Evolutionary conservation across 2,797 vertebrate genomes (phyloP), one percentile per base, ranked within the genome.

Genomic region (Orientallactaga sibirica): DNA sequence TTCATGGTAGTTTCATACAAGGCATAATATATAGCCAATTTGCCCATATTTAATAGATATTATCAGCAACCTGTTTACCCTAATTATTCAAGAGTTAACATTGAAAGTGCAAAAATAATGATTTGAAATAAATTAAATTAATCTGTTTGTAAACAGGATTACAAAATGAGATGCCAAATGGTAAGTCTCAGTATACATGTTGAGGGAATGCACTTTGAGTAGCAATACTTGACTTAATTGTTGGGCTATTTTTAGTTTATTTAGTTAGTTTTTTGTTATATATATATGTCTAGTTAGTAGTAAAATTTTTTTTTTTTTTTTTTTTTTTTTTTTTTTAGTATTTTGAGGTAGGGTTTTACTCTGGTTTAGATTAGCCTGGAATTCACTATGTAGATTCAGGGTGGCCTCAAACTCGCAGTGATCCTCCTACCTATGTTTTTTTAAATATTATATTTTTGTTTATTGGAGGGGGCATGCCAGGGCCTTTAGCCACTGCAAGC

Each of bases 81-180:
- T 41, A 37, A 29, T 71, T 71, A 85, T 37, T 64, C 64, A 43
- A 85, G 52, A 88, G 66, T 80, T 62, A 71, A 33, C 52, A 74
- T 64, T 37, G 52, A 87, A 73, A 16, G 12, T 84, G 14, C 91
- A 52, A 85, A 33, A 70, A n/a, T 64, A 73, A 33, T 64, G 41
- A 78, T 79, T 88, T 68, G 64, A 91, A 84, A 68, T 78, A 48
- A 84, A 37, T 33, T 78, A 48, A 84, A 37, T 33, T 64, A 55
- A 7, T 64, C 11, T 19, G 4, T 80, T 24, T 90, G 27, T 70
- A 81, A 86, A 27, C 1, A 20, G n/a, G 33, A 12, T 80, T 66
- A 22, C 58, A 33, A 70, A 70, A 41, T 75, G 11, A 68, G 82
- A 16, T 80, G 24, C 18, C 27, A 12, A 79, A 20, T 25, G 55